Base-by-base conservation (phyloP, 2,113 vertebrate species). In the Rhabdomys dilectus region DNA sequence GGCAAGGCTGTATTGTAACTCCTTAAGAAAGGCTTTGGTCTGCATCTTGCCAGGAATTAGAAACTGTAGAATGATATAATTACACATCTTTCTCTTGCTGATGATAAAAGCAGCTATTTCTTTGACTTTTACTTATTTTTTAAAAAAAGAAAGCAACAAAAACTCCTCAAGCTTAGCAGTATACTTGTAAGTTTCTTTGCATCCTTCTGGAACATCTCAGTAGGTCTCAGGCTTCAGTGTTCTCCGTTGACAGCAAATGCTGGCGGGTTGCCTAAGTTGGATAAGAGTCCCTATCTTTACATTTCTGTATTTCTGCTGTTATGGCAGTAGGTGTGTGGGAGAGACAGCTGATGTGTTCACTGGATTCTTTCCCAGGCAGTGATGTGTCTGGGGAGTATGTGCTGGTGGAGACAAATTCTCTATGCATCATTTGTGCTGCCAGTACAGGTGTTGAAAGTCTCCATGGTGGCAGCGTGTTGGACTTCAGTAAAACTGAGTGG, bases 321-420 rank as follows among this genome's bases (percentile, higher is more conserved):
- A 92, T 17, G 66, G 97, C 60, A 92, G 97, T 97, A 93, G 94
- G 93, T 97, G 94, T 96, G 93, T 96, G 96, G 97, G 97, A 96
- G 96, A 97, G 96, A 96, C 96, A 97, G 93, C 88, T 95, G 97
- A 97, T 97, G 91, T 97, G 92, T 97, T 97, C 97, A 96, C 96
- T 97, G 97, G 97, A 97, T 96, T 91, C 88, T 89, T 98, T 97
- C 96, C 97, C 96, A 96, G 95, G 97, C 95, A 96, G 93, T 86
- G 93, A 96, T 97, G 97, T 97, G 87, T 93, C 95, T 77, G 58
- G 97, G 94, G 84, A 95, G 95, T 77, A 73, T 86, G 76, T 96
- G 88, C 88, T 95, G 87, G 84, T 96, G 88, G 87, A 90, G 87
- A 93, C 93, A 93, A 76, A 94, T 94, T 95, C 95, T 96, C 89